phyloP scores from a whole-genome alignment of 2,888 invertebrate species.

The Caenorhabditis japonica region DNA sequence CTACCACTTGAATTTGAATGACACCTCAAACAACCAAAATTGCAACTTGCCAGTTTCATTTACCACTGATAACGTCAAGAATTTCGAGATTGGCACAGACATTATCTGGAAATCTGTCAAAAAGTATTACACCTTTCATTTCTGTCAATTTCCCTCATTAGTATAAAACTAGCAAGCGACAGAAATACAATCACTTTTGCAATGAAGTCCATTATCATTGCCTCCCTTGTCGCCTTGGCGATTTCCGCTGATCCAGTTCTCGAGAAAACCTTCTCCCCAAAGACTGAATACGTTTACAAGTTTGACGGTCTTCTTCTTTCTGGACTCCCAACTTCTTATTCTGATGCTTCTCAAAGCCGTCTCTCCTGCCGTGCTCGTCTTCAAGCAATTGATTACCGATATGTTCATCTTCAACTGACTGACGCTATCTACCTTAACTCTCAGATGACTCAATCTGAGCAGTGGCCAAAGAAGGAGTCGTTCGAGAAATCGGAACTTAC shows the following conservation, averaged over 20 bases:
- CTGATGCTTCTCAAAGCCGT: conserved; percentile 51
- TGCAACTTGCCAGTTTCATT: not conserved
- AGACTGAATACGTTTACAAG: conserved; percentile 50
- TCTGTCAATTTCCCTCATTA: conserved; percentile 32
- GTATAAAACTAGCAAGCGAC: conserved; percentile 27
- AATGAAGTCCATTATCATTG: conserved; percentile 53
- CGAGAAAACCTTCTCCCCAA: conserved; percentile 34
- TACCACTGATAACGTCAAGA: not conserved
- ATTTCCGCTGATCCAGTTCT: conserved; percentile 46
- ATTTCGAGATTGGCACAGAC: conserved; percentile 15
- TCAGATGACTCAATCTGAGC: conserved; percentile 33
- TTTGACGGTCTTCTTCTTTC: conserved; percentile 52
- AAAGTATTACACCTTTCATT: conserved; percentile 18
- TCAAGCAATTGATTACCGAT: conserved; percentile 50
- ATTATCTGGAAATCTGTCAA: conserved; percentile 29
- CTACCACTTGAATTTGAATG: too few species aligned
- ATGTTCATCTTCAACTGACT: conserved; percentile 42
- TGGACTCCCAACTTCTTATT: conserved; percentile 51
- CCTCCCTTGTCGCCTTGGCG: conserved; percentile 58
- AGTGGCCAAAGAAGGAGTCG: conserved; percentile 37
- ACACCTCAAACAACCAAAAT: not conserved
- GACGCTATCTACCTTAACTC: conserved; percentile 33
- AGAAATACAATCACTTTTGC: conserved; percentile 35
- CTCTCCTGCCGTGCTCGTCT: conserved; percentile 48
- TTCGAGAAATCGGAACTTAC: conserved; percentile 60